Evolutionary conservation across 1,140 invertebrate genomes (phyloP).

Genomic region (Drosophila pseudoananassae): DNA sequence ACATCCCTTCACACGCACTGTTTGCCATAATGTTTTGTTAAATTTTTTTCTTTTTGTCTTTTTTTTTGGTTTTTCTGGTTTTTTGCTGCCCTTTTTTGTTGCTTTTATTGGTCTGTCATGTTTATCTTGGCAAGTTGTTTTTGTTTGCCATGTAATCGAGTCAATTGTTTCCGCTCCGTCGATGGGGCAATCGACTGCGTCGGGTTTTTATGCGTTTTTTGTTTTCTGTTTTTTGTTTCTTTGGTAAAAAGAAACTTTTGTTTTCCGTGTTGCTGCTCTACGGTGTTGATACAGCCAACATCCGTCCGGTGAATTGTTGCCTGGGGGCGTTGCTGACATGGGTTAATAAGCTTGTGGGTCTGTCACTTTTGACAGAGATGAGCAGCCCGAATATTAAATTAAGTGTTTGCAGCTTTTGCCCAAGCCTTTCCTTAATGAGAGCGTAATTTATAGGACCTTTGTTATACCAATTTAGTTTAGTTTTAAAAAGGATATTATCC

Average conservation of each 20-base stretch:
- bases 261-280: conserved; percentile 33
- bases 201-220: conserved; percentile 70
- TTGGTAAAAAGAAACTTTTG: conserved; percentile 20
- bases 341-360: conserved; percentile 67
- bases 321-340: conserved; percentile 62
- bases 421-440: background rate
- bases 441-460: background rate
- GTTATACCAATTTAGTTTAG: background rate
- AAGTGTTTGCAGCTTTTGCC: conserved; percentile 1
- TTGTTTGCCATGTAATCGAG: conserved; percentile 76
- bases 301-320: conserved; percentile 58
- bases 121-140: conserved; percentile 74
- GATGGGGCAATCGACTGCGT: conserved; percentile 82
- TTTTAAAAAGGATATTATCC: background rate
- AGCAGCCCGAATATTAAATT: conserved; percentile 30
- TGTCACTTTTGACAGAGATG: conserved; percentile 49
- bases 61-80: background rate
- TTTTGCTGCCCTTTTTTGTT: conserved; percentile 40
- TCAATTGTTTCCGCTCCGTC: conserved; percentile 80
- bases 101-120: conserved; percentile 72
- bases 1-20: conserved; percentile 43
- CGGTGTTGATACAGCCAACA: conserved; percentile 65
- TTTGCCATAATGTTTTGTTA: conserved; percentile 46
- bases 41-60: conserved; percentile 27
- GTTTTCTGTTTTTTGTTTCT: conserved; percentile 7